Conservation (phyloP, 2,888 invertebrate species). For the Atethmia centrago region DNA sequence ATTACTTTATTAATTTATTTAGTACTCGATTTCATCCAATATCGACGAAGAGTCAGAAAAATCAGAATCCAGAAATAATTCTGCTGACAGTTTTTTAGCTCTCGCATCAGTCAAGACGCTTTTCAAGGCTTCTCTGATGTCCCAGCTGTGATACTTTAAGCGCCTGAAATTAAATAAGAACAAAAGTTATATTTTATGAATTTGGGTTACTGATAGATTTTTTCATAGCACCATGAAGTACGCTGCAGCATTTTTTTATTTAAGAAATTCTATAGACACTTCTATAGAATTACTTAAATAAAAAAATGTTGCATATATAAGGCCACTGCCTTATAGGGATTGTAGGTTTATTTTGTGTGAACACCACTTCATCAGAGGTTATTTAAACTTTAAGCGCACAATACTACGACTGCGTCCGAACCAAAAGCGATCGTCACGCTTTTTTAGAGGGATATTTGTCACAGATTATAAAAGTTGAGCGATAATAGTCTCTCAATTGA, state of each 20-base stretch:
- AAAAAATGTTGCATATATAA: no score
- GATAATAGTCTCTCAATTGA: no score
- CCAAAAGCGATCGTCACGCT: no score
- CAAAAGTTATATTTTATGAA: neutral
- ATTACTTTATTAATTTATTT: constrained; percentile 10
- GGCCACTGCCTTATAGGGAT: no score
- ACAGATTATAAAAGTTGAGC: no score
- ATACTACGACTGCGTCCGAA: no score
- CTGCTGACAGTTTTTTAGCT: constrained; percentile 66
- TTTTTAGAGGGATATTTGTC: no score
- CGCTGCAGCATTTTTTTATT: neutral
- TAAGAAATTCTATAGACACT: no score
- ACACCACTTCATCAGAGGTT: no score
- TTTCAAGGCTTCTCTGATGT: constrained; percentile 75
- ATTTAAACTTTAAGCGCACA: no score
- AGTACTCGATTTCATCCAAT: constrained; percentile 79
- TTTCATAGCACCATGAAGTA: neutral
- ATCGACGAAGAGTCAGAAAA: constrained; percentile 78
- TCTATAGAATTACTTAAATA: no score
- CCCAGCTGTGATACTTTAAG: constrained; percentile 77
- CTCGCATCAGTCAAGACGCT: constrained; percentile 72
- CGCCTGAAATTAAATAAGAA: constrained; percentile 75
- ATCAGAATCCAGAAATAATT: constrained; percentile 77
- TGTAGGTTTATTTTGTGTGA: neutral
- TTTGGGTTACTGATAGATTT: neutral